Evolutionary conservation across 1,140 invertebrate genomes (phyloP).

Genomic region (Venturia canescens): DNA sequence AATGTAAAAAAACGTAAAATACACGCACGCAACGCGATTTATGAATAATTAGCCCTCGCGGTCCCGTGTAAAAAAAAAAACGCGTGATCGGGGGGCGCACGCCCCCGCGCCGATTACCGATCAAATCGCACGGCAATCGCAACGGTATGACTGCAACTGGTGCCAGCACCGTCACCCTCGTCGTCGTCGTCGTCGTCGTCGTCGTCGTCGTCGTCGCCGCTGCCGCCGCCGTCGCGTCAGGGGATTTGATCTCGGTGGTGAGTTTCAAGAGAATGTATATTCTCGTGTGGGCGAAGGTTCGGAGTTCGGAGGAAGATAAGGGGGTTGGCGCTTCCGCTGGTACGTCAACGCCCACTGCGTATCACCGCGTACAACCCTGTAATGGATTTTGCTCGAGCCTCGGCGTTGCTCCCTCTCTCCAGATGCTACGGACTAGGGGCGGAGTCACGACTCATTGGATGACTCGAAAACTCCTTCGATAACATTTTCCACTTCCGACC

Average conservation of each 20-base stretch:
- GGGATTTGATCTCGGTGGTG: slow-evolving; percentile 64
- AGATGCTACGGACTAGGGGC: slow-evolving; percentile 41
- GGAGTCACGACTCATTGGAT: slow-evolving; percentile 30
- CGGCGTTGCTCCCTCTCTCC: slow-evolving; percentile 6
- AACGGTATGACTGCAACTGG: background rate
- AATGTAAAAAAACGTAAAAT: no score
- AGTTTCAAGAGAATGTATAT: slow-evolving; percentile 51
- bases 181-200: no score
- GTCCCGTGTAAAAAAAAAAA: no score
- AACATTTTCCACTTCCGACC: background rate
- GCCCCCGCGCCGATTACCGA: no score
- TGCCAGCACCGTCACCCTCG: no score
- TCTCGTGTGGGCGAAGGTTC: slow-evolving; percentile 19
- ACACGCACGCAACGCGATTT: no score
- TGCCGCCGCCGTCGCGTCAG: slow-evolving; percentile 55
- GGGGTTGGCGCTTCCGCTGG: slow-evolving; percentile 61
- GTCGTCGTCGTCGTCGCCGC: no score
- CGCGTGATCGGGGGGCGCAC: no score
- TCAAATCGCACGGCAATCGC: no score
- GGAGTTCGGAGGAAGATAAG: slow-evolving; percentile 20
- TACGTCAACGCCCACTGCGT: slow-evolving; percentile 66
- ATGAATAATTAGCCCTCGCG: no score
- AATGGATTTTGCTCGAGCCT: slow-evolving; percentile 44
- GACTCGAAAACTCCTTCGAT: slow-evolving; percentile 21
- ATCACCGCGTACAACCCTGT: slow-evolving; percentile 66